A percentile compares a stretch with the other conserved stretches of the same genome.
Conservation (phyloP, 2,797 vertebrate genomes). For the Rhynchotus rufescens region DNA sequence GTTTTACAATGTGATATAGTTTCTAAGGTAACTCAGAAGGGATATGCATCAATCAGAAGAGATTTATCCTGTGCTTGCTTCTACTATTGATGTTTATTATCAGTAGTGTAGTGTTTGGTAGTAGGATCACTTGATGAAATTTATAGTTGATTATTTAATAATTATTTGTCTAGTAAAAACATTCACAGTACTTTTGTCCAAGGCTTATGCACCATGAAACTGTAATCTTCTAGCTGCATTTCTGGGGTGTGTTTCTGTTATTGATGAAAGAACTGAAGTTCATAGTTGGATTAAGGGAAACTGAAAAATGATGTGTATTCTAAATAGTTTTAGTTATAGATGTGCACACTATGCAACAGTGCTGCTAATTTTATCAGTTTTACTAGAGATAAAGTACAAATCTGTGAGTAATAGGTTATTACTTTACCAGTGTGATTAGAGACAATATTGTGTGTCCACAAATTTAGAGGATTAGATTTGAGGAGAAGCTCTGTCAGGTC, state of each 20-base stretch:
- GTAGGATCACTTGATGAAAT: constrained; percentile 25
- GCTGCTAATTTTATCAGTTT: neutral
- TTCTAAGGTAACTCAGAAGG: neutral
- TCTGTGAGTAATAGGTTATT: neutral
- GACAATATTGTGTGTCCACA: neutral
- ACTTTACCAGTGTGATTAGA: neutral
- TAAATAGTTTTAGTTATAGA: neutral
- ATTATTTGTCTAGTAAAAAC: constrained; percentile 54
- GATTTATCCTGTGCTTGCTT: neutral
- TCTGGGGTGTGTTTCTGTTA: constrained; percentile 26
- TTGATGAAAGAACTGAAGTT: neutral
- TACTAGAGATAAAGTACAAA: neutral
- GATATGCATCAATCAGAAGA: neutral
- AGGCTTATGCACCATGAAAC: constrained; percentile 18
- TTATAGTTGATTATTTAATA: neutral
- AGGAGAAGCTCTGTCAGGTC: neutral
- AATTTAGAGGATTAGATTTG: neutral
- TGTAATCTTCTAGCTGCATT: constrained; percentile 26
- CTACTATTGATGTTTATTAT: constrained; percentile 8
- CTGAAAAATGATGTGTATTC: neutral
- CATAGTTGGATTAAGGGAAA: neutral
- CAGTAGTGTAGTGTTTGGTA: neutral
- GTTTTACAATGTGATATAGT: neutral
- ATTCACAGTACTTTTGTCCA: constrained; percentile 16
- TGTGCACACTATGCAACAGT: neutral